Evolutionary conservation across 2,113 vertebrate genomes (phyloP), one percentile per base, ranked within the genome.

Genomic region (Cyanistes caeruleus): DNA sequence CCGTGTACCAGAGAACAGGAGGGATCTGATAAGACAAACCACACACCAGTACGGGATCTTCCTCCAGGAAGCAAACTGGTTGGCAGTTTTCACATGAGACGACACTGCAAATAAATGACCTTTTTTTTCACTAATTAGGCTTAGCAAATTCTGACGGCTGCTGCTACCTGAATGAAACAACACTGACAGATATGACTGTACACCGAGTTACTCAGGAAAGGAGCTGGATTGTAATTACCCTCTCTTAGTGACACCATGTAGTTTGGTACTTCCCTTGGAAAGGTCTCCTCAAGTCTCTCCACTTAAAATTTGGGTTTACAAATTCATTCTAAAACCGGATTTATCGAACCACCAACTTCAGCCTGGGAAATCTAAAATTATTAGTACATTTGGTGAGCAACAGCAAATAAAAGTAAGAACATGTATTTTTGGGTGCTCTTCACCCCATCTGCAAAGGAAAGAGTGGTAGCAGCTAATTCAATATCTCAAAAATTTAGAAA

Each of bases 161-260:
- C 44, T 56, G 46, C 76, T 92, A 95, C 93, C 95, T 85, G 87
- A 96, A 88, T 83, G 91, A 97, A 95, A 88, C 24, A 60, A 60
- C 68, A 90, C 39, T 11, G 41, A 49, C 48, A 90, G 84, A 90
- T 85, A 5, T n/a, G 92, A 86, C 68, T 60, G 85, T 48, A 49
- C 90, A 72, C 19, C 21, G 88, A 88, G 85, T 52, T 96, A 90
- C 77, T 30, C 60, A 43, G 90, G 76, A 58, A 93, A 89, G 81
- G 76, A 95, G 83, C 60, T 39, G 84, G 90, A 67, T 39, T 74
- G 35, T 84, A 93, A 88, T 87, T 95, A 87, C 70, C 33, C 41
- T 37, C 87, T 78, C 53, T 62, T 89, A 92, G 73, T 58, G 90
- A 92, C 83, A 94, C 69, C 20, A 6, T 7, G 23, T 53, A 84